Base-by-base conservation (phyloP, 2,888 invertebrate genomes). In the Panzeria rudis region DNA sequence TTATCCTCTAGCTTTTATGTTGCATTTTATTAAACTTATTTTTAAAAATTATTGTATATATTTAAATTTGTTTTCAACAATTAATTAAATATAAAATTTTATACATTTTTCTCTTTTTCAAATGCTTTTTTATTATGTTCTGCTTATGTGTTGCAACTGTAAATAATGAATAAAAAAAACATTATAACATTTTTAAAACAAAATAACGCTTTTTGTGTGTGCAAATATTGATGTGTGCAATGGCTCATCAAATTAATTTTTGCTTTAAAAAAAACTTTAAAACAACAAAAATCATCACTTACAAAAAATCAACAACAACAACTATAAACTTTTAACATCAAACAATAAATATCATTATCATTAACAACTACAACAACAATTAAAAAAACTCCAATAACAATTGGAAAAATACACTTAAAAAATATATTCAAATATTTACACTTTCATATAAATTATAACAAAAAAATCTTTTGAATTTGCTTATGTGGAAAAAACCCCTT, bases 81-180 rank as follows among this genome's bases (percentile, higher is more conserved):
- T 83, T 85, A 81, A 81, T 85, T 82, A 75, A 66, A 75, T 79
- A 85, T 44, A 79, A 83, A 68, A 79, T 66, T 80, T 47, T 78
- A 72, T 81, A 62, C 41, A 15, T 80, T 84, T 83, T 83, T 83
- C 77, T 83, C 64, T 80, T 87, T 87, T 87, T 87, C 77, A 84
- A 85, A 86, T 80, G 80, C 82, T 78, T 71, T 86, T 81, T 83
- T 38, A 64, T 73, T 86, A 66, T 86, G 79, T 86, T 88, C 86
- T 87, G 88, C 89, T 88, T 88, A 72, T 86, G 25, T 80, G 87
- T 89, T 87, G 83, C 87, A 86, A 88, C 84, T 87, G 88, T 83
- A 78, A 81, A 84, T 77, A 86, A 86, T 69, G 56, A 66, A 66
- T 38, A 72, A 23, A 79, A 61, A 56, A 66, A 78, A 64, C 3